Base-by-base conservation (phyloP, 2,888 invertebrate species). In the Stenchaetothrips biformis region DNA sequence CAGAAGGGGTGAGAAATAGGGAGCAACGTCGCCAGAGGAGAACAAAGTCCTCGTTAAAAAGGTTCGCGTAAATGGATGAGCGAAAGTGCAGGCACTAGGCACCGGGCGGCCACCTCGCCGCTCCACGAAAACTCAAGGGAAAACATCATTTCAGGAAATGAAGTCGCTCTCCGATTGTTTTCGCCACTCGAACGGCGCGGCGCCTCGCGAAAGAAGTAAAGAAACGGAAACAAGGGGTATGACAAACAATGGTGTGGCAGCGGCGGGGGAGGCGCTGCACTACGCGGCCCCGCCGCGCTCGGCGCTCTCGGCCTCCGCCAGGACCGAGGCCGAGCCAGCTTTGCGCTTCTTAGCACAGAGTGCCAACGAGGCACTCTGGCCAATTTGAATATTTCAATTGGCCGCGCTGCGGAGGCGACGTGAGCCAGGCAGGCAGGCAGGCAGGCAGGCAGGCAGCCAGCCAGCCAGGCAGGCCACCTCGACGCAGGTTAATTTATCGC, bases 371-470 rank as follows among this genome's bases (percentile, higher is more conserved):
- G 67, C 67, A 74, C 21, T 74, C 21, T 7, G 21, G 25, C 67
- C 67, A 74, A 74, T 74, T 74, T 74, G 67, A 74, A 74, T 74
- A 74, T 74, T 25, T 74, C 67, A 21, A 74, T 11, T 74, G 67
- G 8, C 8, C 67, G 25, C 21, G 25, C 25, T 74, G 53, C 16
- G 49, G 49, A 11, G 49, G 49, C 49, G 49, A 11, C 49, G n/a
- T n/a, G n/a, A n/a, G n/a, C n/a, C n/a, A n/a, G n/a, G n/a, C n/a
- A n/a, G n/a, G n/a, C 37, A 37, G 37, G 37, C 37, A 37, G 4
- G 37, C 2, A 37, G 37, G 37, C 37, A 37, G 37, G 37, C 37
- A 37, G 37, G 37, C 37, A 37, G 4, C 2, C 2, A 37, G 37
- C 2, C 37, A 37, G 37, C 2, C 37, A 37, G 37, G 37, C 37